Evolutionary conservation across 2,888 invertebrate genomes (phyloP).

Genomic region (Athripsodes cinereus): DNA sequence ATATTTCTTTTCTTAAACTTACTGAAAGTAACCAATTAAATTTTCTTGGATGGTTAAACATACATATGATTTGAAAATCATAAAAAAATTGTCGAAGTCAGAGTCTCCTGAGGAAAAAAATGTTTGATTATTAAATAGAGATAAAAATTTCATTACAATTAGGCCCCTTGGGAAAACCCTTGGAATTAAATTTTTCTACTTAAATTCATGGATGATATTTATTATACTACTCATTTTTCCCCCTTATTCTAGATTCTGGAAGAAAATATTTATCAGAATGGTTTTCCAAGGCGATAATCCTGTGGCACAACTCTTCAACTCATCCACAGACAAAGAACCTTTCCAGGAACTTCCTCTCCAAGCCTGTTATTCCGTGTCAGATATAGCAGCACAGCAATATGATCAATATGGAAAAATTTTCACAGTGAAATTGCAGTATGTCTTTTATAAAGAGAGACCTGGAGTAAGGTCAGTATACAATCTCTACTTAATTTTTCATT

Average conservation of each 20-base stretch:
- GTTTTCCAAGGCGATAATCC: conserved; percentile 75
- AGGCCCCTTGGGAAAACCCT: no score
- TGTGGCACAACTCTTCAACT: conserved; percentile 79
- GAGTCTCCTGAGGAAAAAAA: no score
- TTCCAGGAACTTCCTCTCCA: conserved; percentile 93
- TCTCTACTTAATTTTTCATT: no score
- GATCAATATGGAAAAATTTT: conserved; percentile 99
- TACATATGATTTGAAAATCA: no score
- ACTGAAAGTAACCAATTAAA: no score
- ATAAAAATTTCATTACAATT: no score
- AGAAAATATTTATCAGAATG: conserved; percentile 86
- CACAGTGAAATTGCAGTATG: conserved; percentile 94
- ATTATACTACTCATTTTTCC: conserved; percentile 5
- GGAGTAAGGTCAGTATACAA: conserved; percentile 51
- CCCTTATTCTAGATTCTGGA: conserved; percentile 77
- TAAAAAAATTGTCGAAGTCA: no score
- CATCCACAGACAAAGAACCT: conserved; percentile 79
- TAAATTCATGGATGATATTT: no score
- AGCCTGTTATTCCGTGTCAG: conserved; percentile 92
- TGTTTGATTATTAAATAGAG: no score
- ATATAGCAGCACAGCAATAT: conserved; percentile 93
- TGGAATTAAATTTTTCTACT: no score
- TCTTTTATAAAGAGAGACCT: conserved; percentile 96
- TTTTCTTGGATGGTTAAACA: no score
- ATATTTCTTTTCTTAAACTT: no score